phyloP scores from a whole-genome alignment of 2,797 vertebrate species.

The Sphaeramia orbicularis region DNA sequence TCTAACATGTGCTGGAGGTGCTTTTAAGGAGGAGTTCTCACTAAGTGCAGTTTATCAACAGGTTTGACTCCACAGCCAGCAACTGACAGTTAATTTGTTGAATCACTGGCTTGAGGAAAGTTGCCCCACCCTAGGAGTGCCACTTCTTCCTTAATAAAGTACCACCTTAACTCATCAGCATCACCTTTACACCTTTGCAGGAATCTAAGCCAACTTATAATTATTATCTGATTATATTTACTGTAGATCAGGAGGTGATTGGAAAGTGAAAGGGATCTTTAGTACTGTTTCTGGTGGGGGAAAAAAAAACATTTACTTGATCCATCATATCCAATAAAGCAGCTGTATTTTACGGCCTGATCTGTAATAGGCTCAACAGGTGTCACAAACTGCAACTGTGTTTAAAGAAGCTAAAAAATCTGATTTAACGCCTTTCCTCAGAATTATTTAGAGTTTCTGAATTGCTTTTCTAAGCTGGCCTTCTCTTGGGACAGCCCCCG shows the following conservation, averaged over 20 bases:
- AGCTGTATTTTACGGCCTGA: background rate
- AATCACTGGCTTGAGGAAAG: constrained; percentile 35
- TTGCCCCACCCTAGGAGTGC: constrained; percentile 48
- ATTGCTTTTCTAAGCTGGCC: constrained; percentile 12
- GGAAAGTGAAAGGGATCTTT: background rate
- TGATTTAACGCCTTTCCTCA: constrained; percentile 9
- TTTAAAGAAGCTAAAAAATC: background rate
- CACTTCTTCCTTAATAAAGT: constrained; percentile 28
- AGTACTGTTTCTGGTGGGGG: background rate
- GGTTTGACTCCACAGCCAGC: background rate
- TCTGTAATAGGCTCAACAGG: constrained; percentile 40
- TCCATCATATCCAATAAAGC: background rate
- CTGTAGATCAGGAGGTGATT: constrained; percentile 2
- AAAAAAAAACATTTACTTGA: background rate
- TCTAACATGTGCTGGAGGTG: background rate
- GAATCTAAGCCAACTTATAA: constrained; percentile 8
- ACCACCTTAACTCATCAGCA: constrained; percentile 29
- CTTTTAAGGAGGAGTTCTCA: background rate
- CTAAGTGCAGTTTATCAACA: constrained; percentile 4
- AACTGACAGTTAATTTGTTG: constrained; percentile 14
- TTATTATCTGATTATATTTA: background rate
- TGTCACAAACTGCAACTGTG: constrained; percentile 12
- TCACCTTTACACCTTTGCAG: constrained; percentile 11
- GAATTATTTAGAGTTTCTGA: constrained; percentile 29
- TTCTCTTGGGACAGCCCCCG: constrained; percentile 46